Base-by-base conservation (phyloP, 1,140 invertebrate species). In the Homarus americanus region DNA sequence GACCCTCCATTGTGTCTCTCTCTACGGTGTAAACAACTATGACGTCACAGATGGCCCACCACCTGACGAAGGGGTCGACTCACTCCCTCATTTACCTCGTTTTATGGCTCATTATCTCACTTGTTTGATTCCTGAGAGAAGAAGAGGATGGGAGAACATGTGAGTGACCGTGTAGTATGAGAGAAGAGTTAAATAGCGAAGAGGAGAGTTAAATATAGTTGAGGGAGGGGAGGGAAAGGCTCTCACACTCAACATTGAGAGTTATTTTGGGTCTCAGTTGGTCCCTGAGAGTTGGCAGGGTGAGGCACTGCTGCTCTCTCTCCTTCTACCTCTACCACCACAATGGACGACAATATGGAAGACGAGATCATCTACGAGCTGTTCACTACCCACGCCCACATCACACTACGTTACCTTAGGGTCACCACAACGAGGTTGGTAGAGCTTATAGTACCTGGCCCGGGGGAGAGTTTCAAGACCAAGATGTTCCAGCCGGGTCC, bases 321-420 rank as follows among this genome's bases (percentile, higher is more conserved):
- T 17, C 36, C n/a, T 49, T n/a, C n/a, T n/a, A 49, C 44, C 53
- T n/a, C n/a, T n/a, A 58, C 53, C 53, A 40, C 38, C 41, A 82
- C 36, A 15, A 91, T 91, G 89, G 89, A 91, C 79, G 89, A 91
- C 66, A 75, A 86, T 17, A 84, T 91, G 82, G 89, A 91, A 72
- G 83, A 85, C 49, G 89, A 91, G 66, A 85, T 91, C 17, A 66
- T 91, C 17, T 91, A 78, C n/a, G 89, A 91, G 40, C 20, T 91
- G 53, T 85, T 91, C 82, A 85, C 82, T 20, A 75, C 89, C 12
- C 89, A 91, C 75, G 76, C 69, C 40, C 82, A 91, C 82, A 79
- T 91, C 36, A 41, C 83, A 20, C 73, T 82, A 38, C 72, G 89
- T 20, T 91, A 85, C 40, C 40, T 91, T n/a, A 80, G 82, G 17